Evolutionary conservation across 2,797 vertebrate species (phyloP).

Genomic region (Cheirogaleus major): DNA sequence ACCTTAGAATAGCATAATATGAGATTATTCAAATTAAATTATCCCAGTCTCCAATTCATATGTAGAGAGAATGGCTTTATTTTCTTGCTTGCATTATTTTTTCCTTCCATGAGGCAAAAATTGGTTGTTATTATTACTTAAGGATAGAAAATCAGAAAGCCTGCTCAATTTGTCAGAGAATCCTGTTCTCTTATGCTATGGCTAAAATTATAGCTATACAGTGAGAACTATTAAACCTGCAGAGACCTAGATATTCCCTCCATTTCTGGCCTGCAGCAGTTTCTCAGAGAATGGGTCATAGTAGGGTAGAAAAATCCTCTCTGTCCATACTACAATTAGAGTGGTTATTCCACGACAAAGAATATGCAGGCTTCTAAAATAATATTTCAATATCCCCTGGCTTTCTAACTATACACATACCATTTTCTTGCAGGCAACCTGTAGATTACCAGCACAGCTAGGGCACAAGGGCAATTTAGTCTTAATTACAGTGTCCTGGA

Average conservation of each 20-base stretch:
- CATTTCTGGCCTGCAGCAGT: background rate
- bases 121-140: background rate
- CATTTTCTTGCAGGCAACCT: background rate
- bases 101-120: background rate
- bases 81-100: background rate
- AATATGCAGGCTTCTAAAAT: background rate
- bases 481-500: background rate
- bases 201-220: background rate
- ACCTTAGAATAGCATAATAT: background rate
- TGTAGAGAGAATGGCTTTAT: background rate
- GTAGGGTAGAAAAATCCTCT: background rate
- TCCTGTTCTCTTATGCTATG: background rate
- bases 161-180: background rate
- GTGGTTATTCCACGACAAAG: background rate
- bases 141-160: background rate
- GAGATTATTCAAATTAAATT: background rate
- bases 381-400: background rate
- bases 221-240: background rate
- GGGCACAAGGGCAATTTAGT: background rate
- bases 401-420: background rate
- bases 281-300: background rate
- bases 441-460: background rate
- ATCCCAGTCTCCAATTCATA: background rate
- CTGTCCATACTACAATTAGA: background rate
- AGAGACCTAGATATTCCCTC: background rate